Evolutionary conservation across 1,140 invertebrate genomes (phyloP), one percentile per base, ranked within the genome.

Genomic region (Drosophila willistoni): DNA sequence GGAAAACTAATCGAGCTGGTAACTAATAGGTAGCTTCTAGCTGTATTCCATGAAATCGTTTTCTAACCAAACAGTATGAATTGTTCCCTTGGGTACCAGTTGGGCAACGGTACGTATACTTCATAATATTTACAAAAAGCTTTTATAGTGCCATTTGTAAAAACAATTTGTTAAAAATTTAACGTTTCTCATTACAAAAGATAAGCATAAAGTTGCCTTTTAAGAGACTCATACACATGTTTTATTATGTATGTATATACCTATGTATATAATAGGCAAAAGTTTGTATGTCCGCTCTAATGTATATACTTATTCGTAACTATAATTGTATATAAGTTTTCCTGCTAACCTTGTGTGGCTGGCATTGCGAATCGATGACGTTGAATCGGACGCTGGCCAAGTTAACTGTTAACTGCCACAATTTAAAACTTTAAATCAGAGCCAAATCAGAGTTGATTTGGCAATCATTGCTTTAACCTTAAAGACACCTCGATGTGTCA

Each of bases 391-490:
- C 36, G 44, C 17, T 51, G 63, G 22, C 17, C n/a, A 57, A 25
- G 14, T 22, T n/a, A 59, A 56, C 67, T 47, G 68, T 65, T 19
- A 33, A 47, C 17, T 51, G 41, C 25, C 64, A 47, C 42, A 51
- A 51, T 51, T 51, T 51, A 51, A 51, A 62, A 13, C 41, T 65
- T 69, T 63, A 56, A 77, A 77, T 70, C 56, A 62, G 39, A 70
- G 66, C 47, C 66, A 65, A 77, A 60, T 65, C 25, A 67, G 29
- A 74, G 63, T 64, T 9, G 47, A 33, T 65, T 61, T 41, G 71
- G 68, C 74, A 77, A 77, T 59, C 63, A 55, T 19, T 36, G 72
- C 29, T 36, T 51, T 61, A 77, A 77, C 74, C 68, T 77, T 62
- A 77, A 63, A 77, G 74, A 59, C 68, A 72, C 68, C 63, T 29